Percentiles rank a stretch among this genome's conserved stretches.
These are phyloP conservation scores for Drosophila subpulchrella DNA, from an alignment of 1,140 invertebrate species.

Conservation along the genomic window DNA sequence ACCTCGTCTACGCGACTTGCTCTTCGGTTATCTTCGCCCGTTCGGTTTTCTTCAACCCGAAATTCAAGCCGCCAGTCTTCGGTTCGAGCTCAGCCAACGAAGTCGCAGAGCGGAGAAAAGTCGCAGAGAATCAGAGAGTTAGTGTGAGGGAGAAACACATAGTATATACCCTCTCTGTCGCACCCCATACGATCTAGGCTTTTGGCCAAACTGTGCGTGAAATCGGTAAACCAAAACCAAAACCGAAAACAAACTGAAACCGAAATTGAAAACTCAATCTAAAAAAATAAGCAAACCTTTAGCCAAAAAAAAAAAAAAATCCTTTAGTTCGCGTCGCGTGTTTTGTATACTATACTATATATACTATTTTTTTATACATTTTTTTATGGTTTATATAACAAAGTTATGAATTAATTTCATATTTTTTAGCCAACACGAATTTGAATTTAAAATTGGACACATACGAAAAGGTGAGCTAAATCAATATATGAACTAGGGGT, in stretches of 20 bases:
- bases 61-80: conserved; percentile 60
- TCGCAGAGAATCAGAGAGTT: conserved; percentile 9
- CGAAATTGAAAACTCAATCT: conserved; percentile 20
- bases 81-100: conserved; percentile 60
- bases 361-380: conserved; percentile 20
- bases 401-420: conserved; percentile 8
- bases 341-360: conserved; percentile 16
- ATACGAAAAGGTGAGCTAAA: conserved; percentile 30
- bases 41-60: conserved; percentile 11
- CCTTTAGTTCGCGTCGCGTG: conserved; percentile 3
- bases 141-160: background rate
- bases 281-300: conserved; percentile 5
- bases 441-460: conserved; percentile 37
- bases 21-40: conserved; percentile 2
- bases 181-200: conserved; percentile 20
- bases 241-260: conserved; percentile 27
- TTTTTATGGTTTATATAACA: conserved; percentile 29
- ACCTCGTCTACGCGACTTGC: conserved; percentile 10
- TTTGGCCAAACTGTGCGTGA: conserved; percentile 69
- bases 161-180: conserved; percentile 3
- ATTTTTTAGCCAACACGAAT: conserved; percentile 23
- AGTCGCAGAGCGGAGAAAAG: conserved; percentile 40
- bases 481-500: conserved; percentile 8
- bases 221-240: conserved; percentile 68
- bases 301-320: background rate